Conservation (phyloP, 1,140 invertebrate species). For the Pseudachorutes palmiensis region DNA sequence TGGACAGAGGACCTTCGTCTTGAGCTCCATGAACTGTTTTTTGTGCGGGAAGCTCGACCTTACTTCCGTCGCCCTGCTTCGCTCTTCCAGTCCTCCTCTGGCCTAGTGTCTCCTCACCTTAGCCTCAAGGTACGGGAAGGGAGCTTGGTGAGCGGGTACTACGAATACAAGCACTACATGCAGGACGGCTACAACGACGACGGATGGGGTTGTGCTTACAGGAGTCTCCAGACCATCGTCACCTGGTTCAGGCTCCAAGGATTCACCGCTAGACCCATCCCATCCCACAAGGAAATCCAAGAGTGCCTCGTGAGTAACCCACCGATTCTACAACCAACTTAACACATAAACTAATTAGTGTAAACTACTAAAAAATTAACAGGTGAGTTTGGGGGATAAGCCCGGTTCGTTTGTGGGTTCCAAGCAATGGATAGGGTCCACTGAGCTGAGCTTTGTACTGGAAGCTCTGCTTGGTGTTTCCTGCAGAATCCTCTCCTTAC, state of each 20-base stretch:
- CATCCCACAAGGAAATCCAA: constrained; percentile 82
- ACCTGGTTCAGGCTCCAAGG: constrained; percentile 94
- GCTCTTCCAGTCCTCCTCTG: constrained; percentile 21
- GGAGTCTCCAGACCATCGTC: constrained; percentile 91
- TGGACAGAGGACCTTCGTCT: constrained; percentile 20
- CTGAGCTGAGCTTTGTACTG: constrained; percentile 88
- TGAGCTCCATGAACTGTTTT: constrained; percentile 29
- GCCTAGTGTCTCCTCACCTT: constrained; percentile 28
- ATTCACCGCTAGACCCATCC: constrained; percentile 72
- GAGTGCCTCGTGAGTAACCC: constrained; percentile 57
- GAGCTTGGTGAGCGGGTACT: constrained; percentile 70
- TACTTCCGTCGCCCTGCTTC: constrained; percentile 32
- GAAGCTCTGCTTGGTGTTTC: constrained; percentile 69
- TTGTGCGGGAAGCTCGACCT: constrained; percentile 22
- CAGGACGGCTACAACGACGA: constrained; percentile 90
- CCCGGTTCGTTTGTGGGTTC: constrained; percentile 76
- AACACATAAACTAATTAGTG: too few species aligned
- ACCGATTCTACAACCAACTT: too few species aligned
- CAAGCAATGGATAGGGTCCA: constrained; percentile 95
- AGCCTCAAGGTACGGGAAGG: constrained; percentile 46
- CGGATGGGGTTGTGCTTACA: constrained; percentile 98
- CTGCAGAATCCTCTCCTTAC: constrained; percentile 74
- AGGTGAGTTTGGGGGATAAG: constrained; percentile 90
- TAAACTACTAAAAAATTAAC: too few species aligned
- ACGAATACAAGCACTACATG: constrained; percentile 94